These are phyloP conservation scores for Mellilla xanthometata DNA, from an alignment of 2,888 invertebrate genomes.

Conservation along the genomic window DNA sequence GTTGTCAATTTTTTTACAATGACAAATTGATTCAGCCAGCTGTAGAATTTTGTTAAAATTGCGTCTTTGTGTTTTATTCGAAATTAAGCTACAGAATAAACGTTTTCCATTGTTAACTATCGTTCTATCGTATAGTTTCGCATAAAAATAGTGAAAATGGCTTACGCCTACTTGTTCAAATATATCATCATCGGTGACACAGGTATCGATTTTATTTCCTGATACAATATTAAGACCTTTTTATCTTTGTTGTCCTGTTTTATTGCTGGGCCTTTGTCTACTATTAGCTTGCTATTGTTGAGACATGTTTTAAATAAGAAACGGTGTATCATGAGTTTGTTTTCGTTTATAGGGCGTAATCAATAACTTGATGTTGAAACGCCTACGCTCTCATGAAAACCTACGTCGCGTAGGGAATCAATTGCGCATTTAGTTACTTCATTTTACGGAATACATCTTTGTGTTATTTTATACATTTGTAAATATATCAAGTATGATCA, in stretches of 20 bases:
- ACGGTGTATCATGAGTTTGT: constrained; percentile 20
- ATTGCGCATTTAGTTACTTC: constrained; percentile 42
- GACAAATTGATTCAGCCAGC: constrained; percentile 72
- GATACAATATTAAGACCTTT: constrained; percentile 47
- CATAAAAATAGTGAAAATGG: constrained; percentile 85
- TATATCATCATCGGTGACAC: constrained; percentile 99
- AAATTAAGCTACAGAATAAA: constrained; percentile 37
- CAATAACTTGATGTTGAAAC: constrained; percentile 29
- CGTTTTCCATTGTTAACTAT: constrained; percentile 35
- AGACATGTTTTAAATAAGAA: not conserved
- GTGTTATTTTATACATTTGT: constrained; percentile 1
- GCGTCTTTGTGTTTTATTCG: constrained; percentile 52
- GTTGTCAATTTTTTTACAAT: constrained; percentile 41
- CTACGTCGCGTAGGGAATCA: constrained; percentile 43
- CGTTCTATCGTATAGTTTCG: constrained; percentile 38
- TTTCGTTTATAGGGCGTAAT: constrained; percentile 30
- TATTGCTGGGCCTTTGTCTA: constrained; percentile 21
- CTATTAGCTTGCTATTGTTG: constrained; percentile 28
- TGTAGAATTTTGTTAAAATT: constrained; percentile 65
- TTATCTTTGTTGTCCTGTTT: constrained; percentile 19
- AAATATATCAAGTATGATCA: constrained; percentile 32
- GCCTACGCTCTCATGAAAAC: constrained; percentile 57
- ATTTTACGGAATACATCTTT: not conserved
- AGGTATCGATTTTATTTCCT: constrained; percentile 86
- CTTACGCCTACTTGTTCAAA: constrained; percentile 99